Evolutionary conservation across 1,140 invertebrate genomes (phyloP), one percentile per base, ranked within the genome.

Genomic region (Drosophila busckii): DNA sequence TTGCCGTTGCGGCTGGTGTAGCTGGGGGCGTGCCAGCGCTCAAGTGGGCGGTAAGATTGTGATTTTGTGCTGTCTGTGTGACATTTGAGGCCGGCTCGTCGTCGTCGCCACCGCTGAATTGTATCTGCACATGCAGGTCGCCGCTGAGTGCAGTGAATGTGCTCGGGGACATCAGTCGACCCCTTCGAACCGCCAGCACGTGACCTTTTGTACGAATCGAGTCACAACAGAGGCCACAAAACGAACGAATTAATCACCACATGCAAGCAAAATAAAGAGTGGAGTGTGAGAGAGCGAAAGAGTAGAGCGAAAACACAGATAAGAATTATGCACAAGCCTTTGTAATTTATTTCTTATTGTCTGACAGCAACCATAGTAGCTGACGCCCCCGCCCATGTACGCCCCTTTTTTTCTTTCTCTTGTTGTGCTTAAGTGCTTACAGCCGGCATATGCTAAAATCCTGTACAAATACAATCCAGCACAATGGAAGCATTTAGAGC

Each of bases 131-230:
- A 49, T 90, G 89, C 42, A 92, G 86, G 84, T 92, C 91, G 52
- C 91, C 91, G 59, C 90, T 91, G 60, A 92, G 87, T 26, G 91
- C 90, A 9, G 89, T 90, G 61, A 92, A 91, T 29, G 89, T 89
- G 34, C 90, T 88, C 20, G 89, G 88, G 70, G 88, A 82, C 82
- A 87, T 85, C 26, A 87, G 66, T 45, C 86, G 86, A 69, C 86
- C 86, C 63, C 84, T 84, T 65, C 84, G 82, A 40, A 87, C 84
- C 22, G 84, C 85, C 52, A 78, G 69, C 68, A 87, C 85, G 82
- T 87, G 76, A 87, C 84, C 86, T 87, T 86, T 86, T 78, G 68
- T 80, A 29, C 35, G 62, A 78, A 55, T 62, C 20, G 38, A 73
- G 42, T 26, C 32, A 34, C 20, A 49, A 12, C 35, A 35, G 22